Evolutionary conservation across 2,113 vertebrate species (phyloP), one percentile per base, ranked within the genome.

Genomic region (Catharus fuscescens): DNA sequence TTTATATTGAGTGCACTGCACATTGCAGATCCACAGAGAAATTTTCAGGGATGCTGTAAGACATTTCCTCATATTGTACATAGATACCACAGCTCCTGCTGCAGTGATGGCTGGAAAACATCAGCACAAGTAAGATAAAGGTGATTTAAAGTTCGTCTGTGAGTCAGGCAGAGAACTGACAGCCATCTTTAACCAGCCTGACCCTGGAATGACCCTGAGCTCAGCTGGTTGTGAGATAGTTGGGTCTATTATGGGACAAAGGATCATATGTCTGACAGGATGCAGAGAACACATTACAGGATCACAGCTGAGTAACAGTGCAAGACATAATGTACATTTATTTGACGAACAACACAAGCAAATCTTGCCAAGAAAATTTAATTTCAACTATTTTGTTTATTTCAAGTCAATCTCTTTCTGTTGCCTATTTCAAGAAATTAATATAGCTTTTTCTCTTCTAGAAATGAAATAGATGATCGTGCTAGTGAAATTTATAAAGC

Each of bases 141-240:
- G 95, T 96, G 97, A 96, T 97, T 96, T 96, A 97, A 98, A 98
- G 97, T 66, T 88, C 24, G 87, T 71, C 89, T 95, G 92, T 95
- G 93, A 94, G 77, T 96, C 95, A 94, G 96, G 93, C 91, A 91
- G 79, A 90, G 94, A 98, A 98, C 89, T 98, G 98, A 98, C 98
- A 98, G 97, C 96, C 97, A 95, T 98, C 98, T 98, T 97, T 98
- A 97, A 95, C 96, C 97, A 98, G 95, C 53, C 48, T 98, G 98
- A 98, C 98, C 98, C 96, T 71, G 95, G 97, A 87, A 97, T 98
- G 98, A 98, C 98, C 98, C 98, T 88, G 90, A 94, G 96, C 97
- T 97, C 98, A 97, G 97, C 97, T 98, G 98, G 97, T 95, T 96
- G 96, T 70, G 80, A 98, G 96, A 97, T 95, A 97, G 97, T 95